Conservation (phyloP, 2,888 invertebrate genomes). For the Dyspetes luteomarginatus region DNA sequence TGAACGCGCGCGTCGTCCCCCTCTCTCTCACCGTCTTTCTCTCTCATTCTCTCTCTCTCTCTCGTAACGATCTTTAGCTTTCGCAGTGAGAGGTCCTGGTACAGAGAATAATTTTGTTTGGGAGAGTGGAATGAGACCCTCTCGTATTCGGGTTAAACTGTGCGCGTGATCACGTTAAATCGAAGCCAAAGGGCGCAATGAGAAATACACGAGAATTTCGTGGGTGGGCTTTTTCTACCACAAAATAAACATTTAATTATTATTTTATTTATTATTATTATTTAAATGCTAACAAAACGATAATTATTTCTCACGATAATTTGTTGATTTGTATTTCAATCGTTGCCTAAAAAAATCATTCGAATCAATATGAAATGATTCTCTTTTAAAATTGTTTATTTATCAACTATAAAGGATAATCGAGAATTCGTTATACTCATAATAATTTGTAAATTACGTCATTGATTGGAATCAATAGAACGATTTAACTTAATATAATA, state of each 20-base stretch:
- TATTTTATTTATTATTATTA: background rate
- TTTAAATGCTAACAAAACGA: conserved; percentile 11
- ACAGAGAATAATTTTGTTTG: conserved; percentile 13
- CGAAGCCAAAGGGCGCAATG: conserved; percentile 40
- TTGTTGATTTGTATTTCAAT: too few relatives aligned
- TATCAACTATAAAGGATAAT: too few relatives aligned
- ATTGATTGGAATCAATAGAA: too few relatives aligned
- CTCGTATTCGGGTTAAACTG: conserved; percentile 61
- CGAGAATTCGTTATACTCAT: too few relatives aligned
- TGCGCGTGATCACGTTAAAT: conserved; percentile 61
- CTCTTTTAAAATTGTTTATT: too few relatives aligned
- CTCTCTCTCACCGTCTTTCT: background rate
- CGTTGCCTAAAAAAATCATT: too few relatives aligned
- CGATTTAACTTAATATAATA: background rate
- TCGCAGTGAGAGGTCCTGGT: conserved; percentile 53
- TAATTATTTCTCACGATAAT: too few relatives aligned
- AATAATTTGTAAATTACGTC: too few relatives aligned
- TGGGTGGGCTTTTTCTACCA: background rate
- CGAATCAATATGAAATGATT: too few relatives aligned
- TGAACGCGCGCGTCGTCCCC: conserved; percentile 19
- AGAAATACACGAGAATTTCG: conserved; percentile 21
- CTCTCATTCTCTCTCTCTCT: background rate
- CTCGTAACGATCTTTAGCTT: conserved; percentile 54
- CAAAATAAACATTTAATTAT: background rate
- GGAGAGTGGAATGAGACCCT: background rate